Evolutionary conservation across 2,797 vertebrate species (phyloP).

Genomic region (Mormyrus proboscirostris): DNA sequence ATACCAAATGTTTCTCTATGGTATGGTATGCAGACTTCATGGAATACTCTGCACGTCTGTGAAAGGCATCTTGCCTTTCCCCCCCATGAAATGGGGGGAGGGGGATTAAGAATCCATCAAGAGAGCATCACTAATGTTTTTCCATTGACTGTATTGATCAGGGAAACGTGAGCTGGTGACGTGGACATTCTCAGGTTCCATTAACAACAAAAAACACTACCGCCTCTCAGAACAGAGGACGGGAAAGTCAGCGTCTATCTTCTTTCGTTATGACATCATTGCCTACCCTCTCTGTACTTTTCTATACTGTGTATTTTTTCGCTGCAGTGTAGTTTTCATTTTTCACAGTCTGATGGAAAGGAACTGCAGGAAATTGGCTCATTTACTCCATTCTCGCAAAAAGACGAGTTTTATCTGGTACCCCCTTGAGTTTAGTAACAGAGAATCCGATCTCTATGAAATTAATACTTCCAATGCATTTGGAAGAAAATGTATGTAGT

Average conservation of each 20-base stretch:
- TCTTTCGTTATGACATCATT: background rate
- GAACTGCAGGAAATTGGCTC: background rate
- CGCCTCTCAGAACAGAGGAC: background rate
- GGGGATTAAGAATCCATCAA: background rate
- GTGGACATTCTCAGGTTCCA: background rate
- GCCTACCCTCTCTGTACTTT: background rate
- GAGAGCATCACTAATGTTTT: conserved; percentile 1
- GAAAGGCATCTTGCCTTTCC: background rate
- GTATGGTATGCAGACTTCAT: background rate
- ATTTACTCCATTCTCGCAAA: background rate
- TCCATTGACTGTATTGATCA: conserved; percentile 1
- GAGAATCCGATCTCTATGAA: background rate
- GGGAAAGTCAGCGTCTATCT: background rate
- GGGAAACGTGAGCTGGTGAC: background rate
- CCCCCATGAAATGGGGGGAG: background rate
- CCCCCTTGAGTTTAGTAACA: background rate
- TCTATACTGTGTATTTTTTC: background rate
- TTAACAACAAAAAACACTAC: background rate
- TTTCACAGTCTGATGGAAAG: background rate
- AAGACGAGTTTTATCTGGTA: background rate
- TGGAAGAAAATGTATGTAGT: background rate
- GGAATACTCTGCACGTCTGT: background rate
- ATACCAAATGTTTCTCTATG: background rate
- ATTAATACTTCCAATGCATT: background rate
- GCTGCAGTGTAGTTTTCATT: background rate